Base-by-base conservation (phyloP, 2,113 vertebrate species). In the Dascyllus trimaculatus region DNA sequence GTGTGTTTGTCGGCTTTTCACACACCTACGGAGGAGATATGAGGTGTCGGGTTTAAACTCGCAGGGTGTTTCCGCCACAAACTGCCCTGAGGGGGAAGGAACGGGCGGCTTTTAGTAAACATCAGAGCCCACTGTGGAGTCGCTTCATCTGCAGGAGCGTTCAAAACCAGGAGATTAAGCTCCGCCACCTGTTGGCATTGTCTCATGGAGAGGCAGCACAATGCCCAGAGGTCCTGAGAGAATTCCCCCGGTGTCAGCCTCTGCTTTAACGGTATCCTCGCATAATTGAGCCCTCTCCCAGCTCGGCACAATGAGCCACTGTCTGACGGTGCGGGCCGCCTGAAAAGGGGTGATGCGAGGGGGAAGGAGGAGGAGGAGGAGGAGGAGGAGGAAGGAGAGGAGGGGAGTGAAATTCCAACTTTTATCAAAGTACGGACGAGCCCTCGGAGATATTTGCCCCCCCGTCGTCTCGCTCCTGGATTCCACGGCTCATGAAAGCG, bases 221-320 rank as follows among this genome's bases (percentile, higher is more conserved):
- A 70, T 57, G 79, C 62, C 17, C 19, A 71, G 46, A 77, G 84
- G 82, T 85, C 82, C 72, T 90, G 85, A 84, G 80, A 82, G 86
- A 87, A 87, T 79, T 69, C 60, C 71, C 51, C 32, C 32, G 48
- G 70, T 49, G 73, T 85, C 81, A 62, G 71, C 51, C 71, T 83
- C 67, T 40, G 51, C 71, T 84, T 72, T 64, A 51, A 77, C 11
- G 15, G 64, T 62, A 32, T 60, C 63, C 71, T 49, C 14, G 22
- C 69, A 76, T 73, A 71, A 78, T 54, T 63, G 49, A 74, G 32
- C 38, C 75, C 56, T 59, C 72, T 75, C 83, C 74, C 66, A 66
- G 70, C 51, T 62, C 73, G 5, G 65, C 81, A 94, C 93, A 94
- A 93, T 85, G 72, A 91, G 71, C 81, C 90, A 77, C 90, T 92